These are phyloP conservation scores for Drosophila nasuta DNA, from an alignment of 1,140 invertebrate genomes.

Conservation along the genomic window DNA sequence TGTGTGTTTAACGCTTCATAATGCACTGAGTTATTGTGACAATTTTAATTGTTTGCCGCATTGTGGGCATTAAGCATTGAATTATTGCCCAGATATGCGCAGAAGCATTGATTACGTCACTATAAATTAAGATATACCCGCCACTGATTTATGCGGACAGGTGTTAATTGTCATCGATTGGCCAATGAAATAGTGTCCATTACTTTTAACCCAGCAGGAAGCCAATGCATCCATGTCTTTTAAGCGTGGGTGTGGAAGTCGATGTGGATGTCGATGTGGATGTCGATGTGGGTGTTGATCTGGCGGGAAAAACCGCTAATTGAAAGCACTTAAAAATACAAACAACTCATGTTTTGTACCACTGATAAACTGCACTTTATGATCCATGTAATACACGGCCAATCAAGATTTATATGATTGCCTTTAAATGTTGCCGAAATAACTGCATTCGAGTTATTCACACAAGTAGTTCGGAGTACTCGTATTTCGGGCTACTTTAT, in stretches of 20 bases:
- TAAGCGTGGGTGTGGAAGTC: slow-evolving; percentile 8
- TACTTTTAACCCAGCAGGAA: slow-evolving; percentile 37
- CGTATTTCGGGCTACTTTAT: not conserved
- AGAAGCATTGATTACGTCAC: slow-evolving; percentile 72
- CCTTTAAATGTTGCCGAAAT: slow-evolving; percentile 33
- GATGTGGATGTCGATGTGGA: slow-evolving; percentile 1
- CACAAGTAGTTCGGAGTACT: not conserved
- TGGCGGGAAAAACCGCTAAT: slow-evolving; percentile 43
- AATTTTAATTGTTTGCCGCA: slow-evolving; percentile 71
- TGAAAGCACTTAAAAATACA: slow-evolving; percentile 48
- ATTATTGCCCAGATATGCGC: slow-evolving; percentile 60
- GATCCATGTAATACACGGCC: slow-evolving; percentile 23
- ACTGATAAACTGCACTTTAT: slow-evolving; percentile 49
- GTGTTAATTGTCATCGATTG: slow-evolving; percentile 75
- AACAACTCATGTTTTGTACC: slow-evolving; percentile 43
- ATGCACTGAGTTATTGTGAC: slow-evolving; percentile 66
- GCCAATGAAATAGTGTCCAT: slow-evolving; percentile 57
- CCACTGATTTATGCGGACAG: slow-evolving; percentile 67
- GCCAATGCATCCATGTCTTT: not conserved
- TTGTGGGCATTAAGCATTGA: slow-evolving; percentile 41
- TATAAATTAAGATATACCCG: slow-evolving; percentile 76
- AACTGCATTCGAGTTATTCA: not conserved
- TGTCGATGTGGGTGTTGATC: not conserved
- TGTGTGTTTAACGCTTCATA: slow-evolving; percentile 33
- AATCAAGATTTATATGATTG: slow-evolving; percentile 32